Evolutionary conservation across 2,113 vertebrate species (phyloP).

Genomic region (Pao palembangensis): DNA sequence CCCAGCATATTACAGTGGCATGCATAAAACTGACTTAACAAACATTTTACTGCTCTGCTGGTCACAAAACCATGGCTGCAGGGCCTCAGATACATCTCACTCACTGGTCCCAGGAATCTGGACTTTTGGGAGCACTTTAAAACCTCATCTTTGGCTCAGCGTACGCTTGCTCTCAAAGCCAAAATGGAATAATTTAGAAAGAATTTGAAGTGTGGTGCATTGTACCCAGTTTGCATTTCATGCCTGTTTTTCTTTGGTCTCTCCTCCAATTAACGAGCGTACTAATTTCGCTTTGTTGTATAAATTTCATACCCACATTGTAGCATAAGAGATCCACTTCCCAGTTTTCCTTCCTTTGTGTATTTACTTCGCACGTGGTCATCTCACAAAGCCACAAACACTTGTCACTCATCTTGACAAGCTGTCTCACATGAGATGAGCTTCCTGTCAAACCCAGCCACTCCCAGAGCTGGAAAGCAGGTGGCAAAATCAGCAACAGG

Average conservation of each 20-base stretch:
- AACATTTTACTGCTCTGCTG: constrained; percentile 14
- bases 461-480: constrained; percentile 56
- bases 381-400: constrained; percentile 44
- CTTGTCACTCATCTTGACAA: constrained; percentile 69
- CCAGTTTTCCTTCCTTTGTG: constrained; percentile 11
- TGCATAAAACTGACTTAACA: constrained; percentile 17
- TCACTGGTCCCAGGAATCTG: constrained; percentile 4
- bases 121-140: constrained; percentile 21
- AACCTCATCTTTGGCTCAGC: constrained; percentile 15
- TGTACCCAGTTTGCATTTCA: not conserved
- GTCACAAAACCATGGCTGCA: not conserved
- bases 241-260: too few relatives aligned
- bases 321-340: not conserved
- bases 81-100: not conserved
- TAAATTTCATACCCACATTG: not conserved
- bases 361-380: constrained; percentile 37
- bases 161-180: constrained; percentile 28
- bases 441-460: constrained; percentile 50
- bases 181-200: constrained; percentile 31
- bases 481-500: constrained; percentile 49
- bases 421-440: constrained; percentile 58
- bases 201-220: constrained; percentile 27
- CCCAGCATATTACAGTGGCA: constrained; percentile 9
- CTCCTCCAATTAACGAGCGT: too few relatives aligned
- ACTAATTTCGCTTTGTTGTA: too few relatives aligned